phyloP scores from a whole-genome alignment of 2,113 vertebrate genomes.

The Halichoerus grypus region DNA sequence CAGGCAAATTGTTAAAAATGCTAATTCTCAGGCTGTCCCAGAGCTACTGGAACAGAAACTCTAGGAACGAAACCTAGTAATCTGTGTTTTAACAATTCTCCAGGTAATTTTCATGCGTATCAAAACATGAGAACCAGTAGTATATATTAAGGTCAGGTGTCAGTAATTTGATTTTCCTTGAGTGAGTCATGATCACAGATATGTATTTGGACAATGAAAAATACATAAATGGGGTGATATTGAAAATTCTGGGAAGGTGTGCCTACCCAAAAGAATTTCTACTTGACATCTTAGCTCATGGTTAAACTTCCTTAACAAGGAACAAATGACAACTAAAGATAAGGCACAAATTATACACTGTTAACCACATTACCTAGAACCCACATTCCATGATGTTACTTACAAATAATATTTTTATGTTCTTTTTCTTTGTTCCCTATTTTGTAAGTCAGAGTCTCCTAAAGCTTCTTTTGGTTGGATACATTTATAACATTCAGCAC shows the following conservation, averaged over 20 bases:
- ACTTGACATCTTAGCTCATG: not conserved
- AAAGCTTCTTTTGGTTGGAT: not conserved
- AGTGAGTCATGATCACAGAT: not conserved
- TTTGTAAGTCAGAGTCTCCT: not conserved
- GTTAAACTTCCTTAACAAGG: not conserved
- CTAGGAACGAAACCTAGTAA: not conserved
- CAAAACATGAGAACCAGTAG: not conserved
- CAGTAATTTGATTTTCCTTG: slow-evolving; percentile 52
- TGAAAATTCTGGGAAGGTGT: not conserved
- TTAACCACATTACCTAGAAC: not conserved
- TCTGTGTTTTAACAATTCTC: not conserved
- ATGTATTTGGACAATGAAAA: not conserved
- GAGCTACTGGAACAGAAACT: not conserved
- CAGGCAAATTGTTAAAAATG: not conserved
- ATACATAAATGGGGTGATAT: not conserved
- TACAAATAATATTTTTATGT: not conserved
- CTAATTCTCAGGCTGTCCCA: not conserved
- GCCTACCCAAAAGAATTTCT: not conserved
- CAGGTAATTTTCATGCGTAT: not conserved
- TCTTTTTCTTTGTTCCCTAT: not conserved
- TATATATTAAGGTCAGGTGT: not conserved
- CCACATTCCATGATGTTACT: not conserved
- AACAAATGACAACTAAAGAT: not conserved
- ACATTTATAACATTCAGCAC: not conserved
- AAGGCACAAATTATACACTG: not conserved